Conservation (phyloP, 2,888 invertebrate species). For the Macaria notata region DNA sequence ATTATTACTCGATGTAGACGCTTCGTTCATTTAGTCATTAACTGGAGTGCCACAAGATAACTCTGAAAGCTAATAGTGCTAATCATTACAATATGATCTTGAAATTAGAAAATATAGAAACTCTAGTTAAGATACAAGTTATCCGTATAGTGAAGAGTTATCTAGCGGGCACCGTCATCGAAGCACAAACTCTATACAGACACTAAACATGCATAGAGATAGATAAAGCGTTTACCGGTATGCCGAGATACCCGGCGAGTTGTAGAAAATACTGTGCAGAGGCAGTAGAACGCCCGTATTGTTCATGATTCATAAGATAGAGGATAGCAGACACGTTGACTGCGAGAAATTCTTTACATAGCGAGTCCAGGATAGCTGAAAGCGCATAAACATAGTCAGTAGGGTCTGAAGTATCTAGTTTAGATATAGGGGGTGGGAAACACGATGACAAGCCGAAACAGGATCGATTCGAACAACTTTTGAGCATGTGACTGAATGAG, state of each 20-base stretch:
- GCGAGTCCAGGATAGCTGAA: constrained; percentile 92
- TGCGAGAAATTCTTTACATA: constrained; percentile 94
- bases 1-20: too few relatives aligned
- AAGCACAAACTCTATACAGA: constrained; percentile 4
- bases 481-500: too few relatives aligned
- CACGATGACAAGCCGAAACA: too few relatives aligned
- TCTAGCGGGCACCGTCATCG: too few relatives aligned
- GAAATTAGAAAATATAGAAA: too few relatives aligned
- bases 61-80: too few relatives aligned
- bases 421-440: constrained; percentile 8
- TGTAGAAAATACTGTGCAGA: constrained; percentile 97
- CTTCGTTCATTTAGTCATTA: too few relatives aligned
- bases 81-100: too few relatives aligned
- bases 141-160: too few relatives aligned
- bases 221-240: constrained; percentile 85
- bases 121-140: too few relatives aligned
- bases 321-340: constrained; percentile 95
- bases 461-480: too few relatives aligned
- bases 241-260: constrained; percentile 95
- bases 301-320: constrained; percentile 97
- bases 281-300: constrained; percentile 95
- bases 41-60: too few relatives aligned
- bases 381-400: constrained; percentile 53
- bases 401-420: not conserved
- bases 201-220: constrained; percentile 27